Conservation (phyloP, 92 coral and sea anemone species). For the Paragorgia papillata region DNA sequence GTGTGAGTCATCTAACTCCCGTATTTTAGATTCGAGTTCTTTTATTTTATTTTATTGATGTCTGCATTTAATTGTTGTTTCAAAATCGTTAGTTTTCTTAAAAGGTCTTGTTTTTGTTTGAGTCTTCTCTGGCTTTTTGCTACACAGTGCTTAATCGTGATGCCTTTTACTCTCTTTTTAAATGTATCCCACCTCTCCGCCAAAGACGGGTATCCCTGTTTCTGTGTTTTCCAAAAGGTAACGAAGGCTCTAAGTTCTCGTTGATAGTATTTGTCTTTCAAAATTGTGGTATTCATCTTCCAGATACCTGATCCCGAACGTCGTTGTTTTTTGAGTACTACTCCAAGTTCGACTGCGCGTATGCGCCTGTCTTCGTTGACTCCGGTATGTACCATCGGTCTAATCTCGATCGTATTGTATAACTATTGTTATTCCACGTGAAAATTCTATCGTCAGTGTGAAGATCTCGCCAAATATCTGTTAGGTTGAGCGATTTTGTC, state of each 20-base stretch:
- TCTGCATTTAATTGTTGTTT: too few species aligned
- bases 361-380: not conserved
- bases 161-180: too few species aligned
- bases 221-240: not conserved
- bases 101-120: too few species aligned
- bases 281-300: not conserved
- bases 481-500: not conserved
- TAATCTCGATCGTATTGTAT: not conserved
- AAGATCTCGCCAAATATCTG: constrained; percentile 37
- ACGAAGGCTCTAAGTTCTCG: constrained; percentile 1
- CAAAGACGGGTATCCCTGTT: not conserved
- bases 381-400: constrained; percentile 9
- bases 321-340: not conserved
- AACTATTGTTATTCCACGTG: constrained; percentile 32
- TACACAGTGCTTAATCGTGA: too few species aligned
- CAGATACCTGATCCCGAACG: not conserved
- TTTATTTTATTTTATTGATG: too few species aligned
- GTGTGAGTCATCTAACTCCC: too few species aligned
- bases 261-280: not conserved
- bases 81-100: too few species aligned
- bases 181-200: constrained; percentile 55
- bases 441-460: not conserved
- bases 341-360: not conserved
- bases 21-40: too few species aligned
- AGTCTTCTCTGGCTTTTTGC: too few species aligned